phyloP scores from a whole-genome alignment of 2,113 vertebrate genomes.

The Rhabdomys dilectus region DNA sequence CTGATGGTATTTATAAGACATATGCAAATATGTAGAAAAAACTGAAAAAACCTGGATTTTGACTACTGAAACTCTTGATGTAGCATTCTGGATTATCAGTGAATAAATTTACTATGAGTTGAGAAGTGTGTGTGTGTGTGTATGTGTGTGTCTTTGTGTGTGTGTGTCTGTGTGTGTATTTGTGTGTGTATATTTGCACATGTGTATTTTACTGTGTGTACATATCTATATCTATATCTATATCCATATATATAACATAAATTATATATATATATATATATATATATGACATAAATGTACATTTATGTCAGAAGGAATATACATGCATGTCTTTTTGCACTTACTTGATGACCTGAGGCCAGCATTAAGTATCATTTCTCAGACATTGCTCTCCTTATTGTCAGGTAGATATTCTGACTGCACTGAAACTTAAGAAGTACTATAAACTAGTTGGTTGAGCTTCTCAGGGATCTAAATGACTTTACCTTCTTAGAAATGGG shows the following conservation, averaged over 20 bases:
- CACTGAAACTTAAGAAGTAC: not conserved
- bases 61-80: not conserved
- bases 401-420: not conserved
- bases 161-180: not conserved
- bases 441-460: no score
- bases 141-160: not conserved
- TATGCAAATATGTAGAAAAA: not conserved
- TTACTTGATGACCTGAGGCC: not conserved
- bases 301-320: not conserved
- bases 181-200: not conserved
- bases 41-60: not conserved
- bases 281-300: no score
- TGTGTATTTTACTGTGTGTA: not conserved
- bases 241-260: no score
- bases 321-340: not conserved
- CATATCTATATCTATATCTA: no score
- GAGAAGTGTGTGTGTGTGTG: not conserved
- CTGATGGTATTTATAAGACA: not conserved
- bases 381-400: not conserved
- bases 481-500: not conserved
- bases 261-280: no score
- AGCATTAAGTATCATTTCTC: not conserved
- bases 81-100: not conserved
- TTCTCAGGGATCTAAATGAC: not conserved
- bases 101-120: not conserved